phyloP scores from a whole-genome alignment of 1,140 invertebrate species.

The Diploscapter pachys region DNA sequence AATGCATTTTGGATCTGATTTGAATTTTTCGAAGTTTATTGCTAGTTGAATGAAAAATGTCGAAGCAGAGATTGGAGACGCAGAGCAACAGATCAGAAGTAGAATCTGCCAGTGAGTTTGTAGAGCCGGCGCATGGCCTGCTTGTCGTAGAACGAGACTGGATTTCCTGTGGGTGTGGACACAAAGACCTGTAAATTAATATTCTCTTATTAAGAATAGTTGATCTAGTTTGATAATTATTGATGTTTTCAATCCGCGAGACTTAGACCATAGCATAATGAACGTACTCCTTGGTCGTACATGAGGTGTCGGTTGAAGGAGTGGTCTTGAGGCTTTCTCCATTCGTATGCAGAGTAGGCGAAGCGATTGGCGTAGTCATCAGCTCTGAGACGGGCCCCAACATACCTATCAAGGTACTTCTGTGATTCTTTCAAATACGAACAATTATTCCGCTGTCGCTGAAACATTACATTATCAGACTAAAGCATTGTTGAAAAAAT shows the following conservation, averaged over 20 bases:
- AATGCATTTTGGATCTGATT: conserved; percentile 8
- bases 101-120: conserved; percentile 55
- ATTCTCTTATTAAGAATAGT: not conserved
- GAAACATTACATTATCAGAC: conserved; percentile 32
- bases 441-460: conserved; percentile 47
- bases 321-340: conserved; percentile 57
- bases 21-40: not conserved
- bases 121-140: conserved; percentile 52
- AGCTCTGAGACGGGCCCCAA: conserved; percentile 48
- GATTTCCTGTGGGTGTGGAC: conserved; percentile 49
- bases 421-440: conserved; percentile 57
- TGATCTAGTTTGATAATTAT: not conserved
- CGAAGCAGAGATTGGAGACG: not conserved
- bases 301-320: conserved; percentile 56
- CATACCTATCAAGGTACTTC: conserved; percentile 54
- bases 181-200: conserved; percentile 41
- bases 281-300: conserved; percentile 41
- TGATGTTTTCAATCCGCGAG: not conserved
- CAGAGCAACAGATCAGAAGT: conserved; percentile 27
- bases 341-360: conserved; percentile 54
- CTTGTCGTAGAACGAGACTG: conserved; percentile 52
- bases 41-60: not conserved
- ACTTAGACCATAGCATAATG: not conserved
- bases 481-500: conserved; percentile 3
- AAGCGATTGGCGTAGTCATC: conserved; percentile 57